A percentile compares a stretch with the other conserved stretches of the same genome.
phyloP scores from a whole-genome alignment of 2,797 vertebrate species.

The Spatula versicolor region DNA sequence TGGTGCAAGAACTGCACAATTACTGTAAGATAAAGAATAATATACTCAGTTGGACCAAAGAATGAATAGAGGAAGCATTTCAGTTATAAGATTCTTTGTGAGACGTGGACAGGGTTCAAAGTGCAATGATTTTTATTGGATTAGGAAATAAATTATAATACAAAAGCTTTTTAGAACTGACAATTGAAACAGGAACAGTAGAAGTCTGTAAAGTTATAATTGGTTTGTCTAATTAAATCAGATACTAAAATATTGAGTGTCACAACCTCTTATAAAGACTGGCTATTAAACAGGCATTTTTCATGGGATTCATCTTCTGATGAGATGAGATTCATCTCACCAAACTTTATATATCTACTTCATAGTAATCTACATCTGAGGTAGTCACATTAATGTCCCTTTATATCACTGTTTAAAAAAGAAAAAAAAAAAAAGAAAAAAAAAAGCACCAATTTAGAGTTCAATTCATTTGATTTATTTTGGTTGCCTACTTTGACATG shows the following conservation, averaged over 20 bases:
- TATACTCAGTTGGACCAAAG: not conserved
- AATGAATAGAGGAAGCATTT: not conserved
- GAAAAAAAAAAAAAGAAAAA: constrained; percentile 17
- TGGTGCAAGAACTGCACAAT: not conserved
- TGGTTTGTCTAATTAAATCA: constrained; percentile 18
- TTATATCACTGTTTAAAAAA: constrained; percentile 14
- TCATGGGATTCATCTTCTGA: constrained; percentile 28
- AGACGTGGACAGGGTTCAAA: not conserved
- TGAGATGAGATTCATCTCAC: constrained; percentile 1
- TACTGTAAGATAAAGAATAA: not conserved
- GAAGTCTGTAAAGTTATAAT: constrained; percentile 50
- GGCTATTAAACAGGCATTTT: constrained; percentile 2
- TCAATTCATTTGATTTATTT: constrained; percentile 36
- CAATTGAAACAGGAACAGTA: constrained; percentile 5
- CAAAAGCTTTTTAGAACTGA: constrained; percentile 26
- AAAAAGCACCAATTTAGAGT: constrained; percentile 16
- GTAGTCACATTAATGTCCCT: not conserved
- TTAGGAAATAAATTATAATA: constrained; percentile 43
- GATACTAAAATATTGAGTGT: constrained; percentile 38
- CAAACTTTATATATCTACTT: constrained; percentile 20
- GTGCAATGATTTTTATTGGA: not conserved
- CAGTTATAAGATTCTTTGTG: not conserved
- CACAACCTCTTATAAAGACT: constrained; percentile 28
- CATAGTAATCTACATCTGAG: not conserved
- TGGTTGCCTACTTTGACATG: not conserved